phyloP scores from a whole-genome alignment of 2,113 vertebrate genomes.

The Puntigrus tetrazona region DNA sequence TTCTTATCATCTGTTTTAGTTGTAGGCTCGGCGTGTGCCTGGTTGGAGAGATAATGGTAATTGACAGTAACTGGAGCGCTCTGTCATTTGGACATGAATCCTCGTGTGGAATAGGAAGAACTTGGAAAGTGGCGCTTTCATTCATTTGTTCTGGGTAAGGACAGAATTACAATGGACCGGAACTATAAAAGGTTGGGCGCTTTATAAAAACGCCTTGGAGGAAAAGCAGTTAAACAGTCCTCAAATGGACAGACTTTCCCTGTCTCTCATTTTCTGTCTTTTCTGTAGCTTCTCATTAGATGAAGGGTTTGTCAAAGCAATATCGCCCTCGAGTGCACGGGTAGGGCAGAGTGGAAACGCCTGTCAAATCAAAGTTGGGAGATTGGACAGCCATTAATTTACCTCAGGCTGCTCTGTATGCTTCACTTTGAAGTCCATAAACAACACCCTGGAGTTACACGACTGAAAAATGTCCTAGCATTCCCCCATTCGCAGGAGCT shows the following conservation, averaged over 20 bases:
- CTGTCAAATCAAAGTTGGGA: conserved; percentile 29
- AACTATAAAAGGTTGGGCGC: conserved; percentile 13
- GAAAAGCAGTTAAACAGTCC: neutral
- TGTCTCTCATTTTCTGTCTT: conserved; percentile 19
- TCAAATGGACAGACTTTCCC: conserved; percentile 12
- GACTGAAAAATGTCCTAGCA: neutral
- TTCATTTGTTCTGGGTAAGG: conserved; percentile 14
- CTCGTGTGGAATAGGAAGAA: neutral
- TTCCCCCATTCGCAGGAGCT: neutral
- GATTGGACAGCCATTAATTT: conserved; percentile 33
- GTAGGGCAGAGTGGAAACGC: conserved; percentile 30
- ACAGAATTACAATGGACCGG: neutral
- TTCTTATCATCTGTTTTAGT: conserved; percentile 32
- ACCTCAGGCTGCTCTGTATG: conserved; percentile 26
- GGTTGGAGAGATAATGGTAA: conserved; percentile 22
- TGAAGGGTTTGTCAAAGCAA: conserved; percentile 28
- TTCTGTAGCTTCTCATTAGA: conserved; percentile 38
- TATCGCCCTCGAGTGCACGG: conserved; percentile 14
- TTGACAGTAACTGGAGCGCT: conserved; percentile 24
- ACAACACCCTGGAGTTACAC: conserved; percentile 30
- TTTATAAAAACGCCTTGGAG: neutral
- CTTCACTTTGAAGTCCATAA: conserved; percentile 33
- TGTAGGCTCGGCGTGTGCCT: neutral
- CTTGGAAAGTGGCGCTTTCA: neutral
- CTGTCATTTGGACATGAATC: conserved; percentile 1